Base-by-base conservation (phyloP, 2,888 invertebrate species). In the Herminia tarsipennalis region DNA sequence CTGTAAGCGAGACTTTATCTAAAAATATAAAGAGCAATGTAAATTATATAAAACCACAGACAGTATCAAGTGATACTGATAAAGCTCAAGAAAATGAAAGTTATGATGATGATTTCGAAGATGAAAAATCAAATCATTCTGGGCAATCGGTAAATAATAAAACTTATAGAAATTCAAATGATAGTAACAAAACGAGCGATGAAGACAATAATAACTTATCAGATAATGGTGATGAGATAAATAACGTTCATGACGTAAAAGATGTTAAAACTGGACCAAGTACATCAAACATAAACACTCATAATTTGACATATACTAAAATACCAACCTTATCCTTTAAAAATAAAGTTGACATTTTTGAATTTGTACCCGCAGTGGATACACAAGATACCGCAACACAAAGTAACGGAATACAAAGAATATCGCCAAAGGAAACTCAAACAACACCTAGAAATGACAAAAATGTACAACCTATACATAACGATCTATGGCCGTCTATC, bases 61-160 rank as follows among this genome's bases (percentile, higher is more conserved):
- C 63, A 24, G 24, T 41, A 28, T 54, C 64, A 24, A 73, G 56
- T 48, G 64, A 72, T 18, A 63, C 50, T 14, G 65, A 68, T 21
- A 68, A 59, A 28, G 17, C 22, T 29, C 57, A 57, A 14, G 73
- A 66, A 24, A 79, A 75, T 55, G 78, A 83, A 29, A 90, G 84
- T 42, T 92, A 92, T 55, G 83, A 62, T 35, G 92, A 92, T 62
- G 92, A 92, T 66, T 92, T 92, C 61, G 92, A 92, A 63, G 87
- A 85, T 35, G 86, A 86, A n/a, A 85, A 83, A 54, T 79, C 86
- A 2, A 78, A 81, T 18, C 55, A 56, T n/a, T 73, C 76, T 9
- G 57, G 40, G 21, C 42, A 54, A 24, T 62, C 60, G 20, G 53
- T 32, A 33, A 56, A 48, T 14, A 29, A 42, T 20, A 33, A 36